Base-by-base conservation (phyloP, 2,113 vertebrate genomes). In the Tenrec ecaudatus region DNA sequence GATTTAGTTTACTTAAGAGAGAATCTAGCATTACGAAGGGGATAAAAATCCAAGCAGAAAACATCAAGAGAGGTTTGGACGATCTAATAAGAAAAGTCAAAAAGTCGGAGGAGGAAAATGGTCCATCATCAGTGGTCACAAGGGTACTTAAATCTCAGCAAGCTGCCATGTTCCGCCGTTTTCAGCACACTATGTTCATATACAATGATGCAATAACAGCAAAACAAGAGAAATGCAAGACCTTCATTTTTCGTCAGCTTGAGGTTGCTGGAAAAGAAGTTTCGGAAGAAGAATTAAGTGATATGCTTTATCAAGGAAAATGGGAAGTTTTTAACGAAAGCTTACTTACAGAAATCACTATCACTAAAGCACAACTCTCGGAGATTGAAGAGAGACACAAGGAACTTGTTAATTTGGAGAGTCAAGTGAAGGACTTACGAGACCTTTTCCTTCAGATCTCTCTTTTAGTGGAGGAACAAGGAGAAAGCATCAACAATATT, bases 271-370 rank as follows among this genome's bases (percentile, higher is more conserved):
- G 98, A 0, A 98, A 98, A 94, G 98, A 99, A 2, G 95, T 99
- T 20, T 97, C 98, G 0, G 99, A 99, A 94, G 99, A 98, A 76
- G 99, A 99, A 94, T 98, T 99, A 95, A 98, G 98, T 19, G 98
- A 99, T 80, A 99, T 99, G 99, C 97, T 99, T 40, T 98, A 98
- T 71, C 98, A 99, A 38, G 99, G 99, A 75, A 99, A 99, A 95
- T 99, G 99, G 99, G 99, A 99, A 88, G 98, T 99, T 88, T 99
- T 99, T 97, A 99, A 99, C 57, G 99, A 99, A 97, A 99, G 99
- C 92, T 94, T 99, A 6, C 98, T 99, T 43, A 98, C 98, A 60
- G 99, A 99, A 94, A 98, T 96, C 38, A 99, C 93, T 93, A 99
- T 99, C 91, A 99, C 99, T 4, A 99, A 98, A 93, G 96, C 98